A percentile compares a stretch with the other conserved stretches of the same genome.
Evolutionary conservation across 2,113 vertebrate genomes (phyloP).

Genomic region (Abramis brama): DNA sequence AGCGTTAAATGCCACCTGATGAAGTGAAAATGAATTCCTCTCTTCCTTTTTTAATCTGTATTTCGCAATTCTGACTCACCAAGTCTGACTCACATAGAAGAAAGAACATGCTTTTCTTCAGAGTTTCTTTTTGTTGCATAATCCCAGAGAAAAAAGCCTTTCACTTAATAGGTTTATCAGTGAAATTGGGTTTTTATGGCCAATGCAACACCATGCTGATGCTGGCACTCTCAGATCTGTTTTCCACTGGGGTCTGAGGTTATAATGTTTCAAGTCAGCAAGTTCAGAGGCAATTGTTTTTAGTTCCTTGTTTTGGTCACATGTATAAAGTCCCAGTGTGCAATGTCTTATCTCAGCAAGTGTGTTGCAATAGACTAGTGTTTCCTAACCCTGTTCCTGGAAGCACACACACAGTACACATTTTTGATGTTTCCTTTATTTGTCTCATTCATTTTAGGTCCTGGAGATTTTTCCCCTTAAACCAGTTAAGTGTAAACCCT

Average conservation of each 20-base stretch:
- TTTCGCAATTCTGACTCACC: conserved; percentile 17
- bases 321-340: not conserved
- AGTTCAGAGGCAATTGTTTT: not conserved
- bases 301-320: conserved; percentile 33
- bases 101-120: not conserved
- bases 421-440: not conserved
- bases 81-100: not conserved
- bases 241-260: not conserved
- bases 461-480: not conserved
- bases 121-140: too few relatives aligned
- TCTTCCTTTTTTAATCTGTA: not conserved
- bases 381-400: not conserved
- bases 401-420: not conserved
- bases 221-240: not conserved
- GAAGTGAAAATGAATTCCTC: not conserved
- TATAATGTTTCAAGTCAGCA: not conserved
- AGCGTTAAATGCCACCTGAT: not conserved
- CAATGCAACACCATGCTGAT: not conserved
- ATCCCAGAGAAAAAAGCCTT: too few relatives aligned
- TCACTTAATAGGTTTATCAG: not conserved
- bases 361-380: conserved; percentile 1
- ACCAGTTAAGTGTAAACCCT: not conserved
- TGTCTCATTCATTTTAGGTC: not conserved
- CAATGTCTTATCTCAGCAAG: conserved; percentile 7
- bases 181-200: not conserved